Base-by-base conservation (phyloP, 1,140 invertebrate genomes). In the Bombus sibiricus region DNA sequence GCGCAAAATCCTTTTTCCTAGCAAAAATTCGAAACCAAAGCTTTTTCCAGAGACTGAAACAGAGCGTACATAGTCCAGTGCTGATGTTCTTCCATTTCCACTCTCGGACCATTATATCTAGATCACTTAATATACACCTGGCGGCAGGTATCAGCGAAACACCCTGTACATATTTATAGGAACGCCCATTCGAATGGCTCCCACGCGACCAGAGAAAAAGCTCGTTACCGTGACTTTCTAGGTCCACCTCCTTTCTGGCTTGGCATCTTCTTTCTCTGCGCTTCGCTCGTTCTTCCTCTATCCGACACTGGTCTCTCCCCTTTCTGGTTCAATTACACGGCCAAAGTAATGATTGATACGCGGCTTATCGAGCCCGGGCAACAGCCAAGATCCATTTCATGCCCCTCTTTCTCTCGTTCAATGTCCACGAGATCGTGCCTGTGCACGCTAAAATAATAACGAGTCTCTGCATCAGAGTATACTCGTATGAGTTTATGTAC, bases 151-250 rank as follows among this genome's bases (percentile, higher is more conserved):
- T 77, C 59, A 34, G 6, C 59, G 57, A 85, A 81, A 77, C 82
- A 83, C 76, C 89, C 79, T 47, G 69, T 86, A 88, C 62, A 28
- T 43, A 77, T 72, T 80, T 81, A 85, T 81, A 85, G 80, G 47
- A 83, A 83, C 83, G 80, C 34, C 76, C 64, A 72, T 68, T 62
- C 74, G 85, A 71, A 80, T 66, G 76, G 43, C 83, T 90, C 89
- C 86, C 86, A 90, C 88, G 88, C 83, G 83, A 76, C 64, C 88
- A 39, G 66, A 78, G 79, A 90, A 90, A 90, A 90, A 90, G 88
- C 83, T 85, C 86, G 85, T 90, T 89, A 85, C 79, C 79, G 69
- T 77, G 77, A 90, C 83, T 72, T 90, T 88, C 66, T 82, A 89
- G 69, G 39, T 79, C 77, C 59, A 81, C 41, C 77, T 62, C 28